phyloP scores from a whole-genome alignment of 2,113 vertebrate species.

The Sigmodon hispidus region DNA sequence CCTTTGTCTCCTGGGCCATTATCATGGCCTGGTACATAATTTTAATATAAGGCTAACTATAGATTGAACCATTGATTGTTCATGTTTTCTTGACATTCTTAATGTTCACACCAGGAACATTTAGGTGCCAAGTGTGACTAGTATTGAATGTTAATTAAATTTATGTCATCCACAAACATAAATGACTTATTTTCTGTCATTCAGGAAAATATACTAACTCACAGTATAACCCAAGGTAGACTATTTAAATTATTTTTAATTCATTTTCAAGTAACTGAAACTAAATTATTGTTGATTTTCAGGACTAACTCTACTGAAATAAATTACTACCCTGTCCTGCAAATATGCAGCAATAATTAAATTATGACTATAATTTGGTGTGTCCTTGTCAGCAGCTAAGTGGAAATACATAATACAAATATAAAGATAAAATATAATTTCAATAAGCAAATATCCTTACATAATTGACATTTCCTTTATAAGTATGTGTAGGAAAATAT shows the following conservation, averaged over 20 bases:
- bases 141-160: background rate
- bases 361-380: conserved; percentile 23
- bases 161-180: background rate
- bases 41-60: conserved; percentile 8
- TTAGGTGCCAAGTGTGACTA: background rate
- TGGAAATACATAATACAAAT: conserved; percentile 14
- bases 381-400: background rate
- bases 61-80: background rate
- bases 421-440: conserved; percentile 18
- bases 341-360: conserved; percentile 26
- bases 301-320: background rate
- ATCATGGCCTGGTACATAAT: background rate
- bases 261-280: conserved; percentile 49
- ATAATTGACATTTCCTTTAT: conserved; percentile 36
- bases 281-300: background rate
- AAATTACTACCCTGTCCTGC: background rate
- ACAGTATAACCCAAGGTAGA: background rate
- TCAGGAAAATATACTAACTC: conserved; percentile 19
- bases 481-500: background rate
- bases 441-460: background rate
- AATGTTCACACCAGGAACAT: background rate
- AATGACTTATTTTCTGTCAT: conserved; percentile 41
- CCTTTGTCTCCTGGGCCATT: background rate
- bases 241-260: conserved; percentile 13
- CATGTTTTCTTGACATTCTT: background rate